Evolutionary conservation across 2,888 invertebrate genomes (phyloP), one percentile per base, ranked within the genome.

Genomic region (Cerastoderma edule): DNA sequence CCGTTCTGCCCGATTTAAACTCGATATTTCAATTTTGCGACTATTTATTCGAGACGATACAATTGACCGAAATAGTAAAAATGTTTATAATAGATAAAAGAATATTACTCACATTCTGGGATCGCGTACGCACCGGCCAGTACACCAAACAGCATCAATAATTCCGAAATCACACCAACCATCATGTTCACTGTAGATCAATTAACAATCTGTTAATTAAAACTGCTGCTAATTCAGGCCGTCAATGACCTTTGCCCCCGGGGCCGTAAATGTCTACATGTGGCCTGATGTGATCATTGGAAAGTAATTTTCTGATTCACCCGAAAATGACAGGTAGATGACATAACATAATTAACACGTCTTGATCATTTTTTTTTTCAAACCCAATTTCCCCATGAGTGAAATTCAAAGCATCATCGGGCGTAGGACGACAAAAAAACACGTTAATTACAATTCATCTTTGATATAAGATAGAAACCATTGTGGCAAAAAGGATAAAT

Each of bases 231-330:
- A 1, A 50, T 24, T 13, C 10, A 22, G 24, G 16, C 10, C 2
- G 60, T 39, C 27, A 19, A 2, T 13, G 3, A n/a, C 16, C 16
- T 30, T 5, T 35, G 13, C 39, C 60, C 39, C 0, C 24, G 60
- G 60, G 39, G 19, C 8, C 24, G 4, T n/a, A 8, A 35, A 13
- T 33, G 57, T 16, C n/a, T n/a, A 32, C 32, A 22, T 22, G 24
- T 32, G 24, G 22, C 27, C 27, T 39, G 60, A 60, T 60, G 60
- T 60, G 24, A 60, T 60, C 60, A 60, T 39, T 24, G 39, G 33
- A 22, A 33, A 60, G 39, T 60, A 39, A 60, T 60, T 35, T n/a
- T 60, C 24, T 60, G 60, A 60, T 39, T 60, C 60, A 60, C 39
- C 4, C 8, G 19, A 3, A 39, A 60, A 13, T 39, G 60, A 60